Evolutionary conservation across 2,113 vertebrate genomes (phyloP).

Genomic region (Petaurus breviceps): DNA sequence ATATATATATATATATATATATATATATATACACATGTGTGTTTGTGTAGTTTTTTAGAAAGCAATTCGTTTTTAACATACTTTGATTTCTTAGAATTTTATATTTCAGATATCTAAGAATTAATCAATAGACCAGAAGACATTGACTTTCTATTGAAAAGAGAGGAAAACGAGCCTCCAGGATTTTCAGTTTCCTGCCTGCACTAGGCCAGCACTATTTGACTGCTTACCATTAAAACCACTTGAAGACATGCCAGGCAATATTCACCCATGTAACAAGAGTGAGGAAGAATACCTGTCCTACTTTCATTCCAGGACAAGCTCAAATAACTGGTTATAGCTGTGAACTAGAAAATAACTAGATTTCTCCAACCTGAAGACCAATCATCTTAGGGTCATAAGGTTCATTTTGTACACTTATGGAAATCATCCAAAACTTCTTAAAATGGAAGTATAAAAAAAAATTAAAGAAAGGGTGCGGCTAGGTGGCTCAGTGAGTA

Average conservation of each 20-base stretch:
- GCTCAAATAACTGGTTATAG: constrained; percentile 18
- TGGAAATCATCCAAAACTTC: neutral
- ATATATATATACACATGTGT: too few species aligned
- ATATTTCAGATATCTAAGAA: neutral
- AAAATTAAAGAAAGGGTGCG: neutral
- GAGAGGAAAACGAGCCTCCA: neutral
- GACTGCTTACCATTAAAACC: neutral
- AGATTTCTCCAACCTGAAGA: neutral
- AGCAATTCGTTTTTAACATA: neutral
- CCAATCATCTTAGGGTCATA: neutral
- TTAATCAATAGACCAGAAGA: neutral
- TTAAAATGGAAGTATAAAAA: constrained; percentile 10
- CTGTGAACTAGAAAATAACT: neutral
- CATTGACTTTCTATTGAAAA: neutral
- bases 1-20: too few species aligned
- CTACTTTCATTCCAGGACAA: constrained; percentile 1
- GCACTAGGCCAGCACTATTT: neutral
- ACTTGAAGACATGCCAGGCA: neutral
- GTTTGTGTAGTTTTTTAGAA: neutral
- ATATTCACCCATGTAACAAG: neutral
- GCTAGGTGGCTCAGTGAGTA: too few species aligned
- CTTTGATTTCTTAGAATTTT: neutral
- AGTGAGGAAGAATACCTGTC: neutral
- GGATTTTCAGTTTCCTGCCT: neutral
- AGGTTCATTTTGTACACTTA: neutral